These are phyloP conservation scores for Cremastinae sp. DNA, from an alignment of 2,888 invertebrate genomes.

Conservation along the genomic window DNA sequence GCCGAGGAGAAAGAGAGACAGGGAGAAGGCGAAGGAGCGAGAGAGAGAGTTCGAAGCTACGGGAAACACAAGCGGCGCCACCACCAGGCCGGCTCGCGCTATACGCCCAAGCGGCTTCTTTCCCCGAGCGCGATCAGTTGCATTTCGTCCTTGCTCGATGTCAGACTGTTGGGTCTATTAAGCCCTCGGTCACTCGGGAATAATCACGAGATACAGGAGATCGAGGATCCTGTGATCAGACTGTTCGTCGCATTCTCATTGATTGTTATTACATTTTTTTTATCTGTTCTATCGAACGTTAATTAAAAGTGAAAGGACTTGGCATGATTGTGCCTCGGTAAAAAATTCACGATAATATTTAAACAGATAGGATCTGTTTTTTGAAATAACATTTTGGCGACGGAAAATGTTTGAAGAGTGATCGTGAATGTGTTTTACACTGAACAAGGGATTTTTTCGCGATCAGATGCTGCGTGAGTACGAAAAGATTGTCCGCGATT, in stretches of 20 bases:
- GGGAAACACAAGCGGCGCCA: conserved; percentile 51
- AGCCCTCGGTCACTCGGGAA: conserved; percentile 17
- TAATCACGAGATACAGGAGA: conserved; percentile 22
- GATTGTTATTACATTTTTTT: no score
- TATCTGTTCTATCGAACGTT: no score
- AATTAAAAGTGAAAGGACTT: no score
- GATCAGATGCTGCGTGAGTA: conserved; percentile 47
- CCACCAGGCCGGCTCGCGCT: conserved; percentile 56
- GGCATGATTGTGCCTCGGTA: no score
- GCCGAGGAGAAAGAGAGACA: conserved; percentile 28
- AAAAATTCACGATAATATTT: no score
- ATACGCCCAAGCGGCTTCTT: conserved; percentile 70
- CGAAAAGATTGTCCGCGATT: conserved; percentile 37
- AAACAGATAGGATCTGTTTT: no score
- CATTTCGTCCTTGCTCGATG: conserved; percentile 74
- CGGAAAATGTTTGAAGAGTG: no score
- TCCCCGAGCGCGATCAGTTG: conserved; percentile 75
- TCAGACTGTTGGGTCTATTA: conserved; percentile 51
- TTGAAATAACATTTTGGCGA: no score
- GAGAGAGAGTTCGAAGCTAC: conserved; percentile 18
- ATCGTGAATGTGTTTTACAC: not conserved
- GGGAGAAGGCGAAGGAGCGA: conserved; percentile 36
- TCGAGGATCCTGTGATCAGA: conserved; percentile 24
- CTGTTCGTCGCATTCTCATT: not conserved
- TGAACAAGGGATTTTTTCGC: not conserved